Evolutionary conservation across 2,113 vertebrate species (phyloP).

Genomic region (Barbus barbus): DNA sequence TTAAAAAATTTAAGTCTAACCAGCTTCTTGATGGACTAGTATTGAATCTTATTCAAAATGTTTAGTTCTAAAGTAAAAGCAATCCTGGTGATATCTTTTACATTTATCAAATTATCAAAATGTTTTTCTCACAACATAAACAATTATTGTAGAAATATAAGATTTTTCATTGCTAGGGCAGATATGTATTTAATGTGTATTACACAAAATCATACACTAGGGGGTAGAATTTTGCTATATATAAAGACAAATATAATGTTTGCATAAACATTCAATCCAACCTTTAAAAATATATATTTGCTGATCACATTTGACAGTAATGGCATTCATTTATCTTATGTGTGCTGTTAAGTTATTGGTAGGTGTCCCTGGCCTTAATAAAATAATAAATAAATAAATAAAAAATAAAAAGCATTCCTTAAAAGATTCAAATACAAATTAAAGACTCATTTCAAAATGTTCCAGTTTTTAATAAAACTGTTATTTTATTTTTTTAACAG

Average conservation of each 20-base stretch:
- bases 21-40: too few species aligned
- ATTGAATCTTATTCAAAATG: too few species aligned
- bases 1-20: too few species aligned
- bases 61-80: too few species aligned
- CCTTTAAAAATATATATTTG: not conserved
- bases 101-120: too few species aligned
- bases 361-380: not conserved
- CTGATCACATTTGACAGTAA: not conserved
- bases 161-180: too few species aligned
- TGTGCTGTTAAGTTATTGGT: not conserved
- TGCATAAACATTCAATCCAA: not conserved
- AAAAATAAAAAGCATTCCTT: not conserved
- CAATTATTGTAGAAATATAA: too few species aligned
- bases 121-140: too few species aligned
- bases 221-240: constrained; percentile 29
- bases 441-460: constrained; percentile 1
- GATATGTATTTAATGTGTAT: too few species aligned
- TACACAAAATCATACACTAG: constrained; percentile 3
- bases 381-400: not conserved
- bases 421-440: not conserved
- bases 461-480: constrained; percentile 74
- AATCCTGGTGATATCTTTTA: too few species aligned
- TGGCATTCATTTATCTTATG: not conserved
- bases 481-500: constrained; percentile 59
- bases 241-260: not conserved